phyloP scores from a whole-genome alignment of 2,113 vertebrate species.

The Ciconia maguari region DNA sequence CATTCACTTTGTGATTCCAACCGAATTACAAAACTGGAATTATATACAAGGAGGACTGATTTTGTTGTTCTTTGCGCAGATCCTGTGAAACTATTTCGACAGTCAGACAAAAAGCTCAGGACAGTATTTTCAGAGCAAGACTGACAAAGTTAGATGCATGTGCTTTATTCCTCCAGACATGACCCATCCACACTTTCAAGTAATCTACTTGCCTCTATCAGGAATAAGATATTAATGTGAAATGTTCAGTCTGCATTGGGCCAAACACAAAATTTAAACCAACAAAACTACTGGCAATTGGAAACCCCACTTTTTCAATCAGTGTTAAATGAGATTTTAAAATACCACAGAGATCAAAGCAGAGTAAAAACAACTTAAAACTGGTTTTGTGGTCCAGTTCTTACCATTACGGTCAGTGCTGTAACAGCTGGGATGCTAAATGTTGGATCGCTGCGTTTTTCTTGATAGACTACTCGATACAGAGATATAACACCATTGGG shows the following conservation, averaged over 20 bases:
- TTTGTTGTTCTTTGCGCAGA: not conserved
- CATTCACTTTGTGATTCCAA: conserved; percentile 1
- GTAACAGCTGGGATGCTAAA: conserved; percentile 69
- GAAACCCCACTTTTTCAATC: not conserved
- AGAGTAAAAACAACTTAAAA: not conserved
- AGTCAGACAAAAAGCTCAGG: not conserved
- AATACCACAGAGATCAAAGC: not conserved
- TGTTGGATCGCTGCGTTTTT: conserved; percentile 74
- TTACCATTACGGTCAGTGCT: conserved; percentile 86
- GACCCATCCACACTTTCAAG: not conserved
- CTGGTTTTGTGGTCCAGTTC: not conserved
- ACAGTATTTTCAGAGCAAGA: not conserved
- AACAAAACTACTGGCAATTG: not conserved
- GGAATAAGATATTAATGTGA: not conserved
- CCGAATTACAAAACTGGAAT: not conserved
- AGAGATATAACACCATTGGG: conserved; percentile 84
- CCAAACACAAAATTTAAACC: not conserved
- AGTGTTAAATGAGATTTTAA: not conserved
- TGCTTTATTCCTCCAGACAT: not conserved
- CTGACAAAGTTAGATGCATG: not conserved
- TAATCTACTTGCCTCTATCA: not conserved
- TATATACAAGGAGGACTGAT: not conserved
- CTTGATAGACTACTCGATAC: conserved; percentile 83
- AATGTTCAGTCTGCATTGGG: not conserved
- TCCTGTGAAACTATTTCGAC: not conserved